phyloP scores from a whole-genome alignment of 2,797 vertebrate genomes.

The Carapus acus region DNA sequence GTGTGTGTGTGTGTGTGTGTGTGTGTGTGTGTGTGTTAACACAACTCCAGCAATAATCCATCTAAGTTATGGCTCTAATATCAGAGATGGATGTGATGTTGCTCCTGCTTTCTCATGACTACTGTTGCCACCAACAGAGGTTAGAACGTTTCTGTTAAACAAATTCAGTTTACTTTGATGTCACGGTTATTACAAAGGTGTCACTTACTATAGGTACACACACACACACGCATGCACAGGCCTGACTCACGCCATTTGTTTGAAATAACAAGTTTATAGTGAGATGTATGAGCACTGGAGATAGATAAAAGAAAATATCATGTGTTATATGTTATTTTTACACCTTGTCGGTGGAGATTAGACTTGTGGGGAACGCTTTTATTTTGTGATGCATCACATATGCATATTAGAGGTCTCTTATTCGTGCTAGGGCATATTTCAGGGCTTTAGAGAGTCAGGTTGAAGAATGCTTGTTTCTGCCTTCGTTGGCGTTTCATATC shows the following conservation, averaged over 20 bases:
- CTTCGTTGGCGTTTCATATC: constrained; percentile 2
- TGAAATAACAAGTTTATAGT: too few relatives aligned
- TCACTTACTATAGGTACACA: neutral
- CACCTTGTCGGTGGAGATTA: neutral
- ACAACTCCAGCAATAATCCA: constrained; percentile 3
- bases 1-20: constrained; percentile 17
- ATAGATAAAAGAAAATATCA: too few relatives aligned
- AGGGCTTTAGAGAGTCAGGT: neutral
- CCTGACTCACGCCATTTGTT: too few relatives aligned
- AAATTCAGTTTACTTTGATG: neutral
- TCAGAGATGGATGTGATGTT: constrained; percentile 5
- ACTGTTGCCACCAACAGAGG: neutral
- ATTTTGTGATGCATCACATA: too few relatives aligned
- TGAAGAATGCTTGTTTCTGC: neutral
- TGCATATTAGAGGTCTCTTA: too few relatives aligned
- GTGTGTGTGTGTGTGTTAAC: constrained; percentile 7
- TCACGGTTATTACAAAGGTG: neutral
- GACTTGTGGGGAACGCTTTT: too few relatives aligned
- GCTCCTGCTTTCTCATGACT: constrained; percentile 7
- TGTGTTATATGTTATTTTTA: too few relatives aligned
- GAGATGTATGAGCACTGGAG: too few relatives aligned
- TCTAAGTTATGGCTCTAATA: constrained; percentile 5
- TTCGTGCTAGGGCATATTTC: neutral
- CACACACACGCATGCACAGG: too few relatives aligned
- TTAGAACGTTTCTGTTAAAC: neutral